A percentile compares a stretch with the other conserved stretches of the same genome.
Conservation (phyloP, 2,797 vertebrate species). For the Peromyscus melanophrys region DNA sequence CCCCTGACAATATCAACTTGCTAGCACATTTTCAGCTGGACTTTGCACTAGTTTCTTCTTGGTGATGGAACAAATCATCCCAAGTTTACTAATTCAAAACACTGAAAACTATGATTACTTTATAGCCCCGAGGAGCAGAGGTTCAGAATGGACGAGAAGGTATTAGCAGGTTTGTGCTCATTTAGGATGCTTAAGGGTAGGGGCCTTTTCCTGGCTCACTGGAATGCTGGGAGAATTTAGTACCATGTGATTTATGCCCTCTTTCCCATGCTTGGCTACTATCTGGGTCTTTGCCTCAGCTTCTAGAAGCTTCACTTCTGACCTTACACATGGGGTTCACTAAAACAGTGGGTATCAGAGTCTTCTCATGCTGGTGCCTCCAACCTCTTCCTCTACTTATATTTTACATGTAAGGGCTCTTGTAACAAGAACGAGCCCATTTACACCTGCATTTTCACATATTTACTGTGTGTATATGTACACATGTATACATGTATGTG, state of each 20-base stretch:
- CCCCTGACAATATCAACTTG: background rate
- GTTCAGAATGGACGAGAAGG: background rate
- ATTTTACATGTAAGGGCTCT: background rate
- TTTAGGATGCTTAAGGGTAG: background rate
- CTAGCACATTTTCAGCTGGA: background rate
- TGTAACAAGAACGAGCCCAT: background rate
- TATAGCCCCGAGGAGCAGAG: background rate
- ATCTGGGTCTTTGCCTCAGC: background rate
- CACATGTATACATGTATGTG: background rate
- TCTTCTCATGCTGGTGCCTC: background rate
- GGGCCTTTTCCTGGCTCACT: background rate
- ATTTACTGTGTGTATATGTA: background rate
- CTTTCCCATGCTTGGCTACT: background rate
- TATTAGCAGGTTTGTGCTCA: background rate
- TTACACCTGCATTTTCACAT: background rate
- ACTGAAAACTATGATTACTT: background rate
- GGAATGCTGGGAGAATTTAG: background rate
- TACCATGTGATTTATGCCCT: background rate
- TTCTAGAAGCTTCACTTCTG: background rate
- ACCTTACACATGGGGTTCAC: background rate
- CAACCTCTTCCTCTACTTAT: background rate
- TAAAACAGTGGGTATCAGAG: background rate
- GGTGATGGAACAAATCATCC: background rate
- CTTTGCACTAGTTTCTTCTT: background rate
- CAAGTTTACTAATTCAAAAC: background rate